phyloP scores from a whole-genome alignment of 2,797 vertebrate species.

The Liasis olivaceus region DNA sequence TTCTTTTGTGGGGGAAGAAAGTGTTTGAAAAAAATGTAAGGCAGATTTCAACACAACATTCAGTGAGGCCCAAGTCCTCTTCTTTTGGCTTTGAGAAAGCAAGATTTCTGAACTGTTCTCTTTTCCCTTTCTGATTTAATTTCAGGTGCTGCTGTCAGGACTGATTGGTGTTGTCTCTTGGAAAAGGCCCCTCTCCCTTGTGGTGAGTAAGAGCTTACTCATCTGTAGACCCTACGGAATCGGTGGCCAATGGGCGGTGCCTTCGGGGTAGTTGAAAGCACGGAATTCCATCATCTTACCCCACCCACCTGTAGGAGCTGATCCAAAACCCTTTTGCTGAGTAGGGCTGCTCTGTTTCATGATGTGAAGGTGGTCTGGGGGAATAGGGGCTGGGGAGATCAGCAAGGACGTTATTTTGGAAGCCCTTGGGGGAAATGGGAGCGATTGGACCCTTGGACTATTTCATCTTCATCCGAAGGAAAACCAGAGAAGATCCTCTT shows the following conservation, averaged over 20 bases:
- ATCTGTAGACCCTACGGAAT: background rate
- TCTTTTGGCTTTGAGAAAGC: background rate
- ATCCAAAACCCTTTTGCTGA: background rate
- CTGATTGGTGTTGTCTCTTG: constrained; percentile 97
- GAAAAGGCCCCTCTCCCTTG: constrained; percentile 97
- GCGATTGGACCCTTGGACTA: background rate
- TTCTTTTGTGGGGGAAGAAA: background rate
- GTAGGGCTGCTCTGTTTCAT: background rate
- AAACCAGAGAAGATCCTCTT: too few relatives aligned
- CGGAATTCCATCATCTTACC: background rate
- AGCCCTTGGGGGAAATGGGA: background rate
- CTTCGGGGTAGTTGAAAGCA: too few relatives aligned
- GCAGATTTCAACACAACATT: background rate
- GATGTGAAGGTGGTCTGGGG: background rate
- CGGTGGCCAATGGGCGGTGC: background rate
- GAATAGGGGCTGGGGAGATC: background rate
- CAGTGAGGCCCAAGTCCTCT: background rate
- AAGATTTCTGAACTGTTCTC: background rate
- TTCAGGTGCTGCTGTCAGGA: constrained; percentile 94
- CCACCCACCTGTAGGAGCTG: background rate
- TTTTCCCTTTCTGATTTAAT: constrained; percentile 38
- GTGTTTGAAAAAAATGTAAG: background rate
- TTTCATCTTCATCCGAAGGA: background rate
- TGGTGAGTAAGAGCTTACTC: constrained; percentile 81
- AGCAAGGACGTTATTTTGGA: background rate